These are phyloP conservation scores for Phrynocephalus vlangalii DNA, from an alignment of 2,797 vertebrate species.

Conservation along the genomic window DNA sequence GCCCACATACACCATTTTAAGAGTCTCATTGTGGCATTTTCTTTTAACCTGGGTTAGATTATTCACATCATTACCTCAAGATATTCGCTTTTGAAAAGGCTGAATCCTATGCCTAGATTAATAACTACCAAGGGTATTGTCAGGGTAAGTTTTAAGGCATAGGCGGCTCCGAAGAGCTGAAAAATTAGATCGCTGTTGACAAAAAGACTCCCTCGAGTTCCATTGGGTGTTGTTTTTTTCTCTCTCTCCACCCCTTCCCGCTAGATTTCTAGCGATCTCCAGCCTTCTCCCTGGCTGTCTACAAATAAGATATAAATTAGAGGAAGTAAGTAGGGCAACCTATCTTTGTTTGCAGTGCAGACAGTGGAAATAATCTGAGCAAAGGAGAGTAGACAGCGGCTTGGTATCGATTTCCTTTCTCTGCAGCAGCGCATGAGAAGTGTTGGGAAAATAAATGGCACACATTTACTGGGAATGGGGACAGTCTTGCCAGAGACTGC, in stretches of 20 bases:
- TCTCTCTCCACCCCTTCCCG: neutral
- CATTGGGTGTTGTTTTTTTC: neutral
- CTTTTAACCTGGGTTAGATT: neutral
- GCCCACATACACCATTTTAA: neutral
- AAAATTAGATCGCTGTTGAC: conserved; percentile 29
- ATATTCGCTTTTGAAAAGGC: neutral
- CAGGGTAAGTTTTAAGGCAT: conserved; percentile 4
- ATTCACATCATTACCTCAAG: neutral
- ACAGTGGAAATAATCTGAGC: conserved; percentile 32
- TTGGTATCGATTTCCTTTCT: conserved; percentile 51
- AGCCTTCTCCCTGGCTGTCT: neutral
- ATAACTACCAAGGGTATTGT: neutral
- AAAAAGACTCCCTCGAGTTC: conserved; percentile 14
- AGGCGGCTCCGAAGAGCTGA: neutral
- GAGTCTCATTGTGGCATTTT: neutral
- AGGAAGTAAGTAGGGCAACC: neutral
- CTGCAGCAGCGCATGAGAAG: conserved; percentile 31
- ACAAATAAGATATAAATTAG: conserved; percentile 37
- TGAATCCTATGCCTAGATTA: neutral
- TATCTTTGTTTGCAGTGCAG: conserved; percentile 2
- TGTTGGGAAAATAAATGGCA: conserved; percentile 51
- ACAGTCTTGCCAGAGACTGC: conserved; percentile 14
- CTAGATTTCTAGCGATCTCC: conserved; percentile 43
- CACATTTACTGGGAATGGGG: neutral
- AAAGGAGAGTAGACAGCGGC: conserved; percentile 24